Conservation (phyloP, 2,888 invertebrate species). For the Noctua comes region DNA sequence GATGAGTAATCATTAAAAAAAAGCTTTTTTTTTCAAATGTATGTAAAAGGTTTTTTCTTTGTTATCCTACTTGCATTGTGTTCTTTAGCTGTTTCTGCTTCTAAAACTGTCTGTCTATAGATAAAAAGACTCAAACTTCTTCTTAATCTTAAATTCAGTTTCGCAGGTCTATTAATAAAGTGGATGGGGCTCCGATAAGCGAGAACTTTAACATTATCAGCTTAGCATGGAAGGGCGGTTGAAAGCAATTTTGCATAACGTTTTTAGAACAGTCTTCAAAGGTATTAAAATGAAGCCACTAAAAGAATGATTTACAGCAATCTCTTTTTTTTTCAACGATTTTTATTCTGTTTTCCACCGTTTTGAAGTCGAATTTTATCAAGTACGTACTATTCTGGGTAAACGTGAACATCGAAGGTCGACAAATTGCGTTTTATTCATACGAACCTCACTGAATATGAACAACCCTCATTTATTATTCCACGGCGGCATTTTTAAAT, state of each 20-base stretch:
- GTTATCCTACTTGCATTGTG: neutral
- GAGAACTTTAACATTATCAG: slow-evolving; percentile 48
- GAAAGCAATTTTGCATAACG: slow-evolving; percentile 33
- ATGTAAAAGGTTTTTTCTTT: neutral
- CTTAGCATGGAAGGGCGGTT: neutral
- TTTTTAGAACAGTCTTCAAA: slow-evolving; percentile 12
- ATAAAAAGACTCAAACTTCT: no score
- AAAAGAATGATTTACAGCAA: slow-evolving; percentile 10
- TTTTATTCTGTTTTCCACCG: neutral
- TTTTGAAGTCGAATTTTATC: neutral
- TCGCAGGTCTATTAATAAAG: slow-evolving; percentile 28
- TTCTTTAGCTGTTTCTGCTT: neutral
- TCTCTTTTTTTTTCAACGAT: neutral
- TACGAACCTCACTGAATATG: slow-evolving; percentile 47
- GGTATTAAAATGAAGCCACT: slow-evolving; percentile 5
- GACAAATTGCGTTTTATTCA: slow-evolving; percentile 58
- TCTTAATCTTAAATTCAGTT: no score
- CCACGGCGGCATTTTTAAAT: slow-evolving; percentile 59
- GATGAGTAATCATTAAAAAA: no score
- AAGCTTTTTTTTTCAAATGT: neutral
- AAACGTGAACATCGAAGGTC: slow-evolving; percentile 45
- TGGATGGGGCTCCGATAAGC: slow-evolving; percentile 27
- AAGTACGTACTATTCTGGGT: neutral
- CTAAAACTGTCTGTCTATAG: neutral
- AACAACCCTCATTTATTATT: slow-evolving; percentile 65